Evolutionary conservation across 2,888 invertebrate species (phyloP), one percentile per base, ranked within the genome.

Genomic region (Amorpha juglandis): DNA sequence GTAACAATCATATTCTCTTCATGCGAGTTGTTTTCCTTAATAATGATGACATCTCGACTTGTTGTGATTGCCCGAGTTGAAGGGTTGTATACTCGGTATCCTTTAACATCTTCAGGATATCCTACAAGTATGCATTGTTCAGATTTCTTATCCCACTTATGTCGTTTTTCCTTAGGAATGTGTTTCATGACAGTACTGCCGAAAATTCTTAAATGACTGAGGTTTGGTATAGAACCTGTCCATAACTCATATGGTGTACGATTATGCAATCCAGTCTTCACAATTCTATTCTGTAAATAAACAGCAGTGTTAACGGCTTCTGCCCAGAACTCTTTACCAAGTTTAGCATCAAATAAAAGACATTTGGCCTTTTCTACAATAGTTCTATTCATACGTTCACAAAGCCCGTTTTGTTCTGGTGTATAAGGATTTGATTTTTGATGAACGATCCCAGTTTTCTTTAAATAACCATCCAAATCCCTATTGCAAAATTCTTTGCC

Each of bases 191-290:
- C 67, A 0, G 38, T 42, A 35, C 69, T 69, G 4, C 72, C 73
- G 63, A 73, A 73, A 9, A 74, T 58, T 52, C 69, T 35, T 6
- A 73, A 12, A 35, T 75, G 66, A 7, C 64, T 67, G 11, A 73
- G 8, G 51, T 71, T 58, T 62, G 72, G 70, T 21, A 70, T 72
- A 9, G 47, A 66, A 6, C 66, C 58, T 6, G 67, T 68, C 73
- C 74, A 75, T 6, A 65, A 0, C 47, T 74, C 71, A 71, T 50
- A 71, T 16, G 75, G 71, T 27, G 74, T 71, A 1, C 68, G 69
- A 0, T 67, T 67, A 1, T 68, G 50, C n/a, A 68, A 21, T 47
- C 63, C 67, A 6, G 65, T 6, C 6, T 6, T 19, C 14, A 50
- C 45, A 50, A 58, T 45, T 11, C 55, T 21, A 62, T 70, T 68